Evolutionary conservation across 2,888 invertebrate species (phyloP).

Genomic region (Gonocerus acuteangulatus): DNA sequence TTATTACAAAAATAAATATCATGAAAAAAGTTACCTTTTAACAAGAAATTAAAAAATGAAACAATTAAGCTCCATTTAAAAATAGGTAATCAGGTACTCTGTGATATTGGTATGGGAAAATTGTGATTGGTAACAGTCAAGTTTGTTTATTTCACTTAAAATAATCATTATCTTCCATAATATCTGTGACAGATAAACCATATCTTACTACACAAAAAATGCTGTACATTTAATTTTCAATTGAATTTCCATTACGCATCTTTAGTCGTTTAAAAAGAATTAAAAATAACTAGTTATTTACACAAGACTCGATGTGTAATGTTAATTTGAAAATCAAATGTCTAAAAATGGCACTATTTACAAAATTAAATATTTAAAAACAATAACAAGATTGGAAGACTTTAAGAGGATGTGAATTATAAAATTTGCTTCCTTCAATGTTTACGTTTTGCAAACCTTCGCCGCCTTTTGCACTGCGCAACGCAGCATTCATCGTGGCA

Average conservation of each 20-base stretch:
- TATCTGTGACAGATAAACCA: too few species aligned
- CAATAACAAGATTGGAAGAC: constrained; percentile 24
- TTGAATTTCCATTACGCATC: too few species aligned
- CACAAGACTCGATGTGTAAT: not conserved
- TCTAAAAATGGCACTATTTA: constrained; percentile 11
- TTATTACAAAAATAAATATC: constrained; percentile 19
- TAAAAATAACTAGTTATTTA: constrained; percentile 11
- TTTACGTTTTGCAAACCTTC: constrained; percentile 27
- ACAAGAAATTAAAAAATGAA: not conserved
- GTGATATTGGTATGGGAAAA: constrained; percentile 17
- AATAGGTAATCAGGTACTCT: constrained; percentile 21
- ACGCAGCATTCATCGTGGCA: constrained; percentile 60
- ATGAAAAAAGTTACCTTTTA: not conserved
- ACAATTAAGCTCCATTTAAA: not conserved
- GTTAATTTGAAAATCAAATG: not conserved
- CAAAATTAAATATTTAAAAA: constrained; percentile 24
- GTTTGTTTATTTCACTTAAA: too few species aligned
- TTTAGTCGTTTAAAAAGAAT: not conserved
- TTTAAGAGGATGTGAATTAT: not conserved
- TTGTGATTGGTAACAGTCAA: not conserved
- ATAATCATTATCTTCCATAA: too few species aligned
- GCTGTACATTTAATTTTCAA: too few species aligned
- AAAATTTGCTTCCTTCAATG: not conserved
- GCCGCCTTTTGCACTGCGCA: constrained; percentile 44
- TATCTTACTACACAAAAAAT: too few species aligned